A percentile compares a stretch with the other conserved stretches of the same genome.
Conservation (phyloP, 2,888 invertebrate genomes). For the Leistus spinibarbis region DNA sequence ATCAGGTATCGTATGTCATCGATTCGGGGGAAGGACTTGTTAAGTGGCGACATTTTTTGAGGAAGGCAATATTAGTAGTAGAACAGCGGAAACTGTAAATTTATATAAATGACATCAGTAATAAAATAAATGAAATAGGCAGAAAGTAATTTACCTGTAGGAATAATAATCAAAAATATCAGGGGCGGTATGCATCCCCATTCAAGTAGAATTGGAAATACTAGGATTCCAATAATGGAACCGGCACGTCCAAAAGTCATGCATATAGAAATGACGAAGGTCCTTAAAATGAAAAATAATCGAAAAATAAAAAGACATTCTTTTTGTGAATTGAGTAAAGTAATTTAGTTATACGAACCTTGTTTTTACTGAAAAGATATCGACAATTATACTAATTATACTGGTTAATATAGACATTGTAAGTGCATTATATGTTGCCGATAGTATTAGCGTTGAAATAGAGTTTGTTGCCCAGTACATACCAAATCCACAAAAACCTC, state of each 20-base stretch:
- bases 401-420: constrained; percentile 33
- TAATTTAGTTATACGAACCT: constrained; percentile 57
- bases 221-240: constrained; percentile 71
- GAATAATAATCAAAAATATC: constrained; percentile 66
- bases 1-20: background rate
- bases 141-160: constrained; percentile 60
- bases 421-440: constrained; percentile 65
- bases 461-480: constrained; percentile 65
- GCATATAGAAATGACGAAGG: constrained; percentile 72
- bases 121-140: background rate
- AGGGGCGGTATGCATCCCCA: constrained; percentile 76
- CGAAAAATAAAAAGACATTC: background rate
- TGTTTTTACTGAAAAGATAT: constrained; percentile 70
- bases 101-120: background rate
- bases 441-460: constrained; percentile 60
- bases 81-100: background rate
- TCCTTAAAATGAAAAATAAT: constrained; percentile 56
- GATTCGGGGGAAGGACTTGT: no score
- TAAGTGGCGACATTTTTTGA: background rate
- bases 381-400: constrained; percentile 56
- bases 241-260: constrained; percentile 75
- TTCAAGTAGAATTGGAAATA: constrained; percentile 71
- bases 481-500: background rate
- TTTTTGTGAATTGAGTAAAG: background rate
- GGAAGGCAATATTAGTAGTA: background rate